Evolutionary conservation across 2,888 invertebrate genomes (phyloP), one percentile per base, ranked within the genome.

Genomic region (Drosophila acutilabella): DNA sequence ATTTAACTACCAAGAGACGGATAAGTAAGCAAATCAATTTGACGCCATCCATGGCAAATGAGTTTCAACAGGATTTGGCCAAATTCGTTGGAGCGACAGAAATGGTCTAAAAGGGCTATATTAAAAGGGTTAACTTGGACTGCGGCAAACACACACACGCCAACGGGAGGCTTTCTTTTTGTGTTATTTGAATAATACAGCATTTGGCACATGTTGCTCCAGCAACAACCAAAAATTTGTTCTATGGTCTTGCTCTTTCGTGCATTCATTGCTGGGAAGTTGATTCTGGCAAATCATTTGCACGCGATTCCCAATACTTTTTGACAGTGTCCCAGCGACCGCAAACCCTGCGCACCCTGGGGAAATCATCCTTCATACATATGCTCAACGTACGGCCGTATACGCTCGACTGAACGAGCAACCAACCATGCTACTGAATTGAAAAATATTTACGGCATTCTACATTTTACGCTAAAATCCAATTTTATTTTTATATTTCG

Each of bases 371-470:
- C 62, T 67, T 66, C 72, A 74, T 79, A 54, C 65, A 78, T 81
- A 81, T 81, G 69, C 60, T 62, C 54, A 41, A 59, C 30, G 62
- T 36, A 36, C 36, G 36, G 13, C 36, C 11, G 36, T 36, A 36
- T 60, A 53, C 75, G 68, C 58, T 73, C 78, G 75, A 78, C 68
- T 78, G 78, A 40, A 52, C 52, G 59, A 50, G 48, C 74, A 69
- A 69, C 65, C 62, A 60, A 57, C 54, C 62, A 68, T 64, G 76
- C 72, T 52, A 81, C 72, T 73, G 87, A 86, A 88, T 86, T 88
- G 88, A 88, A 88, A 88, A 86, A 85, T 85, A 85, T 85, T 85
- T 85, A 85, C 85, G 83, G 87, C 75, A 72, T 77, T 88, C 80
- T 71, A 80, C 78, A 80, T 82, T 85, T 80, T 74, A 74, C 78